Evolutionary conservation across 2,888 invertebrate genomes (phyloP), one percentile per base, ranked within the genome.

Genomic region (Leucophenga maculata): DNA sequence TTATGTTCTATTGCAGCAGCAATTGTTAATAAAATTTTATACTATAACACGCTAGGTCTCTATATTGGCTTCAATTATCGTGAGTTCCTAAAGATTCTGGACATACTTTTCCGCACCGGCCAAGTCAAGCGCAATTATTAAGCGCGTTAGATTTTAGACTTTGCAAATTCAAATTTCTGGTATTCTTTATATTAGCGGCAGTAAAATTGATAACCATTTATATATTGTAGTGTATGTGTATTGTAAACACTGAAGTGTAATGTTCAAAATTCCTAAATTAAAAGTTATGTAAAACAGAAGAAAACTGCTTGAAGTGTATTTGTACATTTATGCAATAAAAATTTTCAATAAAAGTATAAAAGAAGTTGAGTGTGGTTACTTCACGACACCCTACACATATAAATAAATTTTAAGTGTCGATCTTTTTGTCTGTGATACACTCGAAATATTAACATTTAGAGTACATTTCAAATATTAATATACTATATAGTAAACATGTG

Each of bases 31-130:
- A 57, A 57, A n/a, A 26, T 31, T 13, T 26, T 57, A 26, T 13
- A 22, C 6, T 26, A 2, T 57, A 4, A n/a, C n/a, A 13, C n/a
- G n/a, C 22, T 55, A 82, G 82, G 86, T 22, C 80, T 89, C 72
- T 86, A 90, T 59, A 86, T 91, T 72, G 91, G 93, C 89, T 91
- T 94, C 39, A 92, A 94, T 87, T 95, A 94, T 88, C 90, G 93
- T 72, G 91, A 91, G 13, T 92, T 94, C 79, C 90, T 93, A 77
- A 92, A 91, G 75, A 92, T 93, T 8, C 86, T 94, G 70, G 91
- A 93, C 82, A 88, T 93, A 54, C 86, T 94, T 50, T 90, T 90
- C 83, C 91, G 91, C 69, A 91, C 91, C 1, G 90, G 91, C 32
- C 91, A 85, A 70, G 69, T 83, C 16, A 85, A 86, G 69, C 81